These are phyloP conservation scores for Xenentodon cancila DNA, from an alignment of 2,797 vertebrate species.

Conservation along the genomic window DNA sequence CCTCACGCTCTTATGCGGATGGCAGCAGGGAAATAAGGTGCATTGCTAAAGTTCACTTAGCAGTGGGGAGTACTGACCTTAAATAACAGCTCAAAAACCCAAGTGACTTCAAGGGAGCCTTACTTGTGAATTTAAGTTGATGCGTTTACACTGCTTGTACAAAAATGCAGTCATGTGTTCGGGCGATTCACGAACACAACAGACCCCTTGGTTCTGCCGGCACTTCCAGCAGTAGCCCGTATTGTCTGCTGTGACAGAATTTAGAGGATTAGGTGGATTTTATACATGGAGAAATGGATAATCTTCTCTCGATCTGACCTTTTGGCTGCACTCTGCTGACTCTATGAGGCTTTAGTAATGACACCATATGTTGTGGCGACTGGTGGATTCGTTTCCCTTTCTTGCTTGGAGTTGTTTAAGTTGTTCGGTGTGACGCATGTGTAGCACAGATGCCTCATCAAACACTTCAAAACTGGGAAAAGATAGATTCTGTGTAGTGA, in stretches of 20 bases:
- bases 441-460: too few species aligned
- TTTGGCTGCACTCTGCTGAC: conserved; percentile 50
- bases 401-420: too few species aligned
- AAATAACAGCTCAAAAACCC: conserved; percentile 34
- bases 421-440: too few species aligned
- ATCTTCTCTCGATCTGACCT: conserved; percentile 72
- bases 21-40: conserved; percentile 17
- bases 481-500: too few species aligned
- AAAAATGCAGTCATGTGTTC: conserved; percentile 18
- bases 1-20: conserved; percentile 29
- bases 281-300: conserved; percentile 63
- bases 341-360: conserved; percentile 54
- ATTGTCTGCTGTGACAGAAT: conserved; percentile 58
- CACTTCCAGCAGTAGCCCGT: conserved; percentile 23
- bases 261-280: conserved; percentile 66
- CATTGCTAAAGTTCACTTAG: conserved; percentile 8
- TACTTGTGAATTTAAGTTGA: conserved; percentile 19
- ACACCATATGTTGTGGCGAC: conserved; percentile 63
- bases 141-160: background rate
- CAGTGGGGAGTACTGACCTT: conserved; percentile 26
- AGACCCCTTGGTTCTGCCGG: background rate
- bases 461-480: too few species aligned
- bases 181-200: conserved; percentile 3
- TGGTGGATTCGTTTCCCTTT: conserved; percentile 7
- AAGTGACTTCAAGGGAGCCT: conserved; percentile 19